These are phyloP conservation scores for Paradoxurus hermaphroditus DNA, from an alignment of 2,113 vertebrate species.

Conservation along the genomic window DNA sequence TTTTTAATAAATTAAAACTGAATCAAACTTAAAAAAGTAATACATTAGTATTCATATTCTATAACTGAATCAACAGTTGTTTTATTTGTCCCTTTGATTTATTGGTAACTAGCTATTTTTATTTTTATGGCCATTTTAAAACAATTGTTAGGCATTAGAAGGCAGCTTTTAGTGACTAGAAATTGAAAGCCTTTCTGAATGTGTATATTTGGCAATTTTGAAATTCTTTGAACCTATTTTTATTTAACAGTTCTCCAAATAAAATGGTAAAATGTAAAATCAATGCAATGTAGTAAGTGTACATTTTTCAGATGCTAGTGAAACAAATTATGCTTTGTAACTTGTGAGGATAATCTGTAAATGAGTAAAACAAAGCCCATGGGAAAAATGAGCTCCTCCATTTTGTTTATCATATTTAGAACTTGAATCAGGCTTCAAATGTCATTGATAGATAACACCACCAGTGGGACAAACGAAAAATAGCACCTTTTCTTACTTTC, in stretches of 20 bases:
- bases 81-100: background rate
- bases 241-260: background rate
- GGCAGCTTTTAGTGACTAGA: background rate
- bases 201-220: background rate
- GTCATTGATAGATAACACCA: background rate
- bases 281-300: background rate
- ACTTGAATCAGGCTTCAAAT: background rate
- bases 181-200: background rate
- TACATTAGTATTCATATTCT: background rate
- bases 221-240: background rate
- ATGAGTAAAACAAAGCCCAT: background rate
- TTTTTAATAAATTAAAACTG: background rate
- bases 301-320: background rate
- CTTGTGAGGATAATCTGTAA: background rate
- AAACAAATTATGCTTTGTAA: slow-evolving; percentile 8
- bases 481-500: background rate
- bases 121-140: background rate
- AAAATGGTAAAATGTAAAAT: background rate
- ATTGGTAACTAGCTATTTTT: background rate
- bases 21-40: background rate
- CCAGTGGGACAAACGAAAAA: background rate
- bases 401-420: slow-evolving; percentile 14
- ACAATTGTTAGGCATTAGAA: background rate
- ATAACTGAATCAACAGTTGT: background rate
- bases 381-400: slow-evolving; percentile 8